A percentile compares a stretch with the other conserved stretches of the same genome.
These are phyloP conservation scores for Setophaga kirtlandii DNA, from an alignment of 2,113 vertebrate genomes.

Conservation along the genomic window DNA sequence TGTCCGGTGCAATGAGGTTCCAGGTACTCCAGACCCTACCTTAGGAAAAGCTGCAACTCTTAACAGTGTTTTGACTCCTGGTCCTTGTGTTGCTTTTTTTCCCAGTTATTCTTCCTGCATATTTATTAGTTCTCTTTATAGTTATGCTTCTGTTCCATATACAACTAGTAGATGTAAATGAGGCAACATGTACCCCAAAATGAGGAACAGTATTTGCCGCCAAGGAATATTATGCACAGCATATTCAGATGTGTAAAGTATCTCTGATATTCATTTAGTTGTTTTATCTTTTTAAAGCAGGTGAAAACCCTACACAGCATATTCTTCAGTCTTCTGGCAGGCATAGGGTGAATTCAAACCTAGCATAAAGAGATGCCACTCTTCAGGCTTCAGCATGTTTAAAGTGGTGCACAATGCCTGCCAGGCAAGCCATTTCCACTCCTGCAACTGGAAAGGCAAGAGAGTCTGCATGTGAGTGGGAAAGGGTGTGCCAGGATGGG, in stretches of 20 bases:
- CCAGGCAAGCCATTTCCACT: fast-evolving
- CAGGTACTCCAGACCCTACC: neutral
- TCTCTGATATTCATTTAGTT: neutral
- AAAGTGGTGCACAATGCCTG: neutral
- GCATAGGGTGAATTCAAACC: neutral
- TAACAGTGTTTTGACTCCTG: neutral
- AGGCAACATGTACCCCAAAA: neutral
- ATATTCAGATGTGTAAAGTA: neutral
- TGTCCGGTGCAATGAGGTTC: neutral
- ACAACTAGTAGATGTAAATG: neutral
- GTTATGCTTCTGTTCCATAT: neutral
- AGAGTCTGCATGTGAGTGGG: neutral
- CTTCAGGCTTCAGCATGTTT: neutral
- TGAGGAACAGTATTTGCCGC: neutral
- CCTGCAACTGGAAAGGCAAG: neutral
- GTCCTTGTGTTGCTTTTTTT: neutral
- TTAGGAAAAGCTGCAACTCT: neutral
- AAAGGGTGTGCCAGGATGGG: neutral
- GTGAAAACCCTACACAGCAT: neutral
- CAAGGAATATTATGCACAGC: neutral
- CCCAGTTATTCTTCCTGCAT: neutral
- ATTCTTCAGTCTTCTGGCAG: neutral
- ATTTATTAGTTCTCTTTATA: neutral
- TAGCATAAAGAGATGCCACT: neutral
- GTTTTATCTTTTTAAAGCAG: neutral